Evolutionary conservation across 2,888 invertebrate species (phyloP), one percentile per base, ranked within the genome.

Genomic region (Archaeoteleia sp.): DNA sequence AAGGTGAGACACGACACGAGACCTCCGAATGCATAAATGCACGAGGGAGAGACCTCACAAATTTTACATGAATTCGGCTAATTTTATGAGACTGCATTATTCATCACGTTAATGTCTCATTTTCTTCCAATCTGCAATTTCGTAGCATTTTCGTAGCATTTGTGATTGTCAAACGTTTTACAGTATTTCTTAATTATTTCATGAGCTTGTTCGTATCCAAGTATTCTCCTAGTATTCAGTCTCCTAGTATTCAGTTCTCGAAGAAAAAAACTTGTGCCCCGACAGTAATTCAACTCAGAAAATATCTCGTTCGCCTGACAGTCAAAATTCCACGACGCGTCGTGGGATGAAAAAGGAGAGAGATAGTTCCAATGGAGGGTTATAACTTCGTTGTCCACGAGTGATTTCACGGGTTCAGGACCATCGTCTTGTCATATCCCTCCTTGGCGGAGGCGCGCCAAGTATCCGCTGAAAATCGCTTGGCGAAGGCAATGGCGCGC

Each of bases 11-110:
- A 20, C 53, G 34, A 55, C 48, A 20, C 29, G 49, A 58, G 63
- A 49, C 51, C 62, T 57, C 46, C 14, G 32, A 39, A 40, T 63
- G 68, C 68, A 68, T 62, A 60, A 49, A 63, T 63, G 40, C 48
- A 48, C 29, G 25, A 39, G 39, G 14, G 43, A 23, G 30, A 14
- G 25, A 14, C 46, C 42, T 67, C 51, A 55, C 54, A 51, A 67
- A 67, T 57, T 67, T 29, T 45, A 23, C 34, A 9, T 43, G 8
- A 60, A 60, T 58, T 30, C 14, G 25, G 9, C 5, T 12, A 29
- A 30, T 46, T 53, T 61, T 67, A 51, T 61, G 55, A 57, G 60
- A 57, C 57, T 40, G 39, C 55, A 55, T 51, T 27, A 37, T 48
- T 55, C 13, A 14, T 45, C 37, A 39, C 55, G 54, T 54, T 66